A percentile compares a stretch with the other conserved stretches of the same genome.
Evolutionary conservation across 2,888 invertebrate species (phyloP).

Genomic region (Tiliacea aurago): DNA sequence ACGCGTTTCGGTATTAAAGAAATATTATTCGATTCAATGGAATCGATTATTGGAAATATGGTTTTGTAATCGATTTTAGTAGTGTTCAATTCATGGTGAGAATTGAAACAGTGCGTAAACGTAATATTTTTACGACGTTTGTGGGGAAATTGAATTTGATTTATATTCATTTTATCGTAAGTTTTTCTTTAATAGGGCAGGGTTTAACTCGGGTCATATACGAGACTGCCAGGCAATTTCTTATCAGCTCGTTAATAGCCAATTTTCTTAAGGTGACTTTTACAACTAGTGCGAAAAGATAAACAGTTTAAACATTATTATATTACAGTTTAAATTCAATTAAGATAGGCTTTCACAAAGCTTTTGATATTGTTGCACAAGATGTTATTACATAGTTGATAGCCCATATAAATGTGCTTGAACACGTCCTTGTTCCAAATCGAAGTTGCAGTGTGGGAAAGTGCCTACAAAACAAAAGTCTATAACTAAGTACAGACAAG

Average conservation of each 20-base stretch:
- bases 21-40: conserved; percentile 47
- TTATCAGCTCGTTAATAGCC: conserved; percentile 8
- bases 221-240: background rate
- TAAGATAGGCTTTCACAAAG: background rate
- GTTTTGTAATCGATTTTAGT: conserved; percentile 52
- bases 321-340: background rate
- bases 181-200: conserved; percentile 18
- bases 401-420: background rate
- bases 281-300: conserved; percentile 34
- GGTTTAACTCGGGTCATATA: background rate
- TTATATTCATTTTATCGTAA: conserved; percentile 22
- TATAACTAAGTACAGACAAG: conserved; percentile 27
- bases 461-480: conserved; percentile 29
- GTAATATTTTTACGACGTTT: conserved; percentile 5
- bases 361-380: conserved; percentile 12
- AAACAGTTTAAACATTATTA: background rate
- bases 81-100: conserved; percentile 31
- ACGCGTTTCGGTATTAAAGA: conserved; percentile 36
- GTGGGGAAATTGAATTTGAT: conserved; percentile 22
- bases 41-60: conserved; percentile 45
- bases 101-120: conserved; percentile 27
- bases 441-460: background rate
- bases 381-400: conserved; percentile 5
- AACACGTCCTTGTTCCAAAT: conserved; percentile 17
- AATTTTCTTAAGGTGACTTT: conserved; percentile 15